A percentile compares a stretch with the other conserved stretches of the same genome.
These are phyloP conservation scores for Crioceris asparagi DNA, from an alignment of 2,888 invertebrate genomes.

Conservation along the genomic window DNA sequence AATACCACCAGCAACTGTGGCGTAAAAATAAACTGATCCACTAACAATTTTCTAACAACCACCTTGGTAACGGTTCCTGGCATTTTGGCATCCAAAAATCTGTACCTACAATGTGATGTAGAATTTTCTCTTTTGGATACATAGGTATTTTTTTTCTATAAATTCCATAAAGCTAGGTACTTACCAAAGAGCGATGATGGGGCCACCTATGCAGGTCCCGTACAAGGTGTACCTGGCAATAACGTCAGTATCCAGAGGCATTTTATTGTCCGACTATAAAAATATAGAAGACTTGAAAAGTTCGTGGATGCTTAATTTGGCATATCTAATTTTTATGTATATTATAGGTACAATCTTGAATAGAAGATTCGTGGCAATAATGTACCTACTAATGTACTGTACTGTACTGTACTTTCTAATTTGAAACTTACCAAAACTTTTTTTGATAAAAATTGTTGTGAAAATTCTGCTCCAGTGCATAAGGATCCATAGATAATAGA, in stretches of 20 bases:
- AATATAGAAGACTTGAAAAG: too few species aligned
- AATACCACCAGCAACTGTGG: conserved; percentile 61
- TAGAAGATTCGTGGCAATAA: too few species aligned
- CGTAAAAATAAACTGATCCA: conserved; percentile 70
- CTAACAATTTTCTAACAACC: conserved; percentile 55
- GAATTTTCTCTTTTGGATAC: too few species aligned
- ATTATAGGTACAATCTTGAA: too few species aligned
- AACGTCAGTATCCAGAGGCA: conserved; percentile 43
- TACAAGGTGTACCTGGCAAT: conserved; percentile 49
- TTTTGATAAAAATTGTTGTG: conserved; percentile 64
- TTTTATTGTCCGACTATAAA: too few species aligned
- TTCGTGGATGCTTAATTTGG: too few species aligned
- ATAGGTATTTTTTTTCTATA: too few species aligned
- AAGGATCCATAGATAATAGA: conserved; percentile 61
- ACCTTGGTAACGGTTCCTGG: conserved; percentile 52
- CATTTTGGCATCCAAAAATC: conserved; percentile 60
- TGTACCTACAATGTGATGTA: conserved; percentile 52
- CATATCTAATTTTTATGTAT: too few species aligned
- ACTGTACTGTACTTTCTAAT: not conserved
- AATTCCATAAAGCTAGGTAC: conserved; percentile 1
- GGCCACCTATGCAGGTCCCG: conserved; percentile 50
- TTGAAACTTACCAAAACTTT: conserved; percentile 49
- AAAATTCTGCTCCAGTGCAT: conserved; percentile 68
- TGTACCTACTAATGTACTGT: too few species aligned
- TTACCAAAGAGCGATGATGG: conserved; percentile 51